These are phyloP conservation scores for Xestia ashworthii DNA, from an alignment of 2,888 invertebrate species.

Conservation along the genomic window DNA sequence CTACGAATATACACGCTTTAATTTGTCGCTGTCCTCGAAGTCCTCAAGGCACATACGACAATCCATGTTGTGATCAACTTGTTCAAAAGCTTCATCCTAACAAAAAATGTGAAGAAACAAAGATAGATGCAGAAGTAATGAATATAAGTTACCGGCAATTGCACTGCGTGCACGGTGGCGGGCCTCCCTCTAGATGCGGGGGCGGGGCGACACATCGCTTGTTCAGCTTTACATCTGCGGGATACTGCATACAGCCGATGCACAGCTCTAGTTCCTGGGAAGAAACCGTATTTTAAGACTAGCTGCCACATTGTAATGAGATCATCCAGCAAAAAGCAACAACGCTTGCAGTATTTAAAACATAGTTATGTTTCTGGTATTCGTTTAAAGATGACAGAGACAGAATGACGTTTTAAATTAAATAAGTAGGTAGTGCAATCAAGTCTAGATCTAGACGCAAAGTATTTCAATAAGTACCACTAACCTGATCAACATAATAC, in stretches of 20 bases:
- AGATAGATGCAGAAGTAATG: background rate
- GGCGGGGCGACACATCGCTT: slow-evolving; percentile 92
- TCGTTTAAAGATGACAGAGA: background rate
- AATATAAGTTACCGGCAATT: slow-evolving; percentile 78
- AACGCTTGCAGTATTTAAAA: background rate
- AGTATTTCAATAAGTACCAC: slow-evolving; percentile 9
- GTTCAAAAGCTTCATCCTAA: slow-evolving; percentile 1
- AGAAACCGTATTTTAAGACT: slow-evolving; percentile 1
- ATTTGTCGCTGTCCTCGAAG: too few relatives aligned
- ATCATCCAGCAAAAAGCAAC: background rate
- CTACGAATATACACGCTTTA: background rate
- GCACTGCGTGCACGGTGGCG: slow-evolving; percentile 82
- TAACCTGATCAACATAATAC: slow-evolving; percentile 90
- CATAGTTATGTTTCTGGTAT: background rate
- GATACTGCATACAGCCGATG: slow-evolving; percentile 96
- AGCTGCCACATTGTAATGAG: background rate
- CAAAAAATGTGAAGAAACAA: background rate
- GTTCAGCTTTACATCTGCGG: slow-evolving; percentile 94
- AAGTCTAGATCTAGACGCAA: background rate
- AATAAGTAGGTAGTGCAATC: background rate
- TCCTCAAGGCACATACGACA: background rate
- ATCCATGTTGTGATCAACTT: background rate
- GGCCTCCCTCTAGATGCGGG: slow-evolving; percentile 81
- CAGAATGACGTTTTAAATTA: background rate
- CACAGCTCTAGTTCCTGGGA: slow-evolving; percentile 94